A percentile compares a stretch with the other conserved stretches of the same genome.
Evolutionary conservation across 1,140 invertebrate genomes (phyloP).

Genomic region (Aradophagus sp.): DNA sequence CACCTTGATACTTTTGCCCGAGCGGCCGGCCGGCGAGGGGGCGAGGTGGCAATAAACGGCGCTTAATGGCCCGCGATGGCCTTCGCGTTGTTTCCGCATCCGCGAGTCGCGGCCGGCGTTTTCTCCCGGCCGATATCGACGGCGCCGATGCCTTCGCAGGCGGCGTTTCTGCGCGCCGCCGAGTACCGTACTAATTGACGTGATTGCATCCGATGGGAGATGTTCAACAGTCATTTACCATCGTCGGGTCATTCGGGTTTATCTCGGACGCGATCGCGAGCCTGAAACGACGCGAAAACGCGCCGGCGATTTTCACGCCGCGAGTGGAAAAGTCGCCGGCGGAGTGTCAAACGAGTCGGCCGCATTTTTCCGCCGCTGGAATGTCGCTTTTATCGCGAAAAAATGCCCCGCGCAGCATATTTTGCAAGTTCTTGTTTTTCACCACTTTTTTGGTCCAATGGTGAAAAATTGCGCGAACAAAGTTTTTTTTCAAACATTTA

Average conservation of each 20-base stretch:
- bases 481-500: too few relatives aligned
- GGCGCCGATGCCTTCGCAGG: conserved; percentile 47
- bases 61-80: conserved; percentile 28
- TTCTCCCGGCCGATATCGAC: conserved; percentile 37
- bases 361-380: too few relatives aligned
- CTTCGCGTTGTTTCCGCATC: conserved; percentile 47
- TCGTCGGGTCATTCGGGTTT: conserved; percentile 50
- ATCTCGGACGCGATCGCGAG: conserved; percentile 41
- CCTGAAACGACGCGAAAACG: conserved; percentile 26
- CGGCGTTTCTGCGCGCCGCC: conserved; percentile 48
- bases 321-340: too few relatives aligned
- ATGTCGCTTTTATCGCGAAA: too few relatives aligned
- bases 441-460: too few relatives aligned
- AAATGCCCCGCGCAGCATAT: too few relatives aligned
- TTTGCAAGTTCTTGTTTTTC: too few relatives aligned
- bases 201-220: conserved; percentile 54
- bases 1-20: background rate
- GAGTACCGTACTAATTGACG: conserved; percentile 57
- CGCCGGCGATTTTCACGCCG: conserved; percentile 9
- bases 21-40: background rate
- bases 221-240: conserved; percentile 57
- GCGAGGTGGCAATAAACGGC: conserved; percentile 39
- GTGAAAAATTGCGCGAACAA: too few relatives aligned
- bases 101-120: conserved; percentile 42
- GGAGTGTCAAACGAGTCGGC: too few relatives aligned